These are phyloP conservation scores for Eulacestoma nigropectus DNA, from an alignment of 2,113 vertebrate species.

Conservation along the genomic window DNA sequence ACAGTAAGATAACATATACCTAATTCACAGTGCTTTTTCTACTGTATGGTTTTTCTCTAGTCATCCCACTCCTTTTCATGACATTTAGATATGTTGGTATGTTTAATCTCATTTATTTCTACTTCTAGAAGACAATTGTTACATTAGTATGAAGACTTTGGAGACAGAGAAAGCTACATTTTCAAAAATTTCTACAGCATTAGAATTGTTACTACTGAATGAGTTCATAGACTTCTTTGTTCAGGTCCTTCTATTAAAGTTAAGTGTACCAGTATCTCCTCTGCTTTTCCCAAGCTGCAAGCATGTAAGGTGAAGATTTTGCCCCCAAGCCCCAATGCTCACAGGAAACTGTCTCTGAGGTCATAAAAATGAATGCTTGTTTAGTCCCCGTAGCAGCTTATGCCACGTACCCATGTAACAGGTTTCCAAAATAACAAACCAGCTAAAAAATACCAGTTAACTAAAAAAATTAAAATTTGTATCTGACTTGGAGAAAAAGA, in stretches of 20 bases:
- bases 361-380: constrained; percentile 30
- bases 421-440: constrained; percentile 6
- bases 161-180: constrained; percentile 66
- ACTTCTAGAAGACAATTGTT: constrained; percentile 66
- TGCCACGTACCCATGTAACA: not conserved
- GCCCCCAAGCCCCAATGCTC: not conserved
- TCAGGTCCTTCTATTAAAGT: constrained; percentile 27
- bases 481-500: not conserved
- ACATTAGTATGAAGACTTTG: constrained; percentile 67
- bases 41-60: constrained; percentile 46
- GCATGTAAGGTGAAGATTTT: not conserved
- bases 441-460: constrained; percentile 44
- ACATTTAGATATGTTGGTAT: constrained; percentile 70
- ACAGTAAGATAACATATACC: constrained; percentile 29
- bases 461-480: not conserved
- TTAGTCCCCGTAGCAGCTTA: not conserved
- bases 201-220: constrained; percentile 40
- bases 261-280: constrained; percentile 35
- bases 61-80: constrained; percentile 43
- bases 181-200: constrained; percentile 60
- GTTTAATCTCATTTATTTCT: constrained; percentile 69
- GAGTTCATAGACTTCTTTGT: constrained; percentile 30
- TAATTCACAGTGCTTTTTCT: constrained; percentile 63
- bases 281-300: constrained; percentile 28
- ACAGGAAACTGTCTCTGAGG: constrained; percentile 21